These are phyloP conservation scores for Thaumatotibia leucotreta DNA, from an alignment of 1,140 invertebrate genomes.

Conservation along the genomic window DNA sequence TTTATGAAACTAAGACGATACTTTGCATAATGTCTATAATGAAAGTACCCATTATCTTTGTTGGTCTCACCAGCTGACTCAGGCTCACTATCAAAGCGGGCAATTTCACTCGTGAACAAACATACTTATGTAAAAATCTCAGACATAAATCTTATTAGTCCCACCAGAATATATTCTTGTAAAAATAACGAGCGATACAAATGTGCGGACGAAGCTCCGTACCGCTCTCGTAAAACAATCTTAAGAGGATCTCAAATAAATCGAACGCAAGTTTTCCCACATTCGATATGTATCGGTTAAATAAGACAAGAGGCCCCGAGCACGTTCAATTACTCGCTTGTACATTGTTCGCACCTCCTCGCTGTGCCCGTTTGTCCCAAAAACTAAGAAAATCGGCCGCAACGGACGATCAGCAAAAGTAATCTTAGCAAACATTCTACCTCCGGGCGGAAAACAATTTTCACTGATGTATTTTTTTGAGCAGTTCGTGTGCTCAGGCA, in stretches of 20 bases:
- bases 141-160: not conserved
- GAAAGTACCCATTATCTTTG: too few relatives aligned
- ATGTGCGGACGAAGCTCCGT: not conserved
- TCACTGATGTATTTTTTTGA: slow-evolving; percentile 44
- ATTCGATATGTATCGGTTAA: slow-evolving; percentile 8
- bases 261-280: slow-evolving; percentile 13
- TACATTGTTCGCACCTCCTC: slow-evolving; percentile 37
- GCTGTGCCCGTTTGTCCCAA: slow-evolving; percentile 31
- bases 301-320: slow-evolving; percentile 6
- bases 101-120: too few relatives aligned
- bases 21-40: too few relatives aligned
- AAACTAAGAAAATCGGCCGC: slow-evolving; percentile 43
- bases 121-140: not conserved
- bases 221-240: slow-evolving; percentile 1
- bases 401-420: slow-evolving; percentile 39
- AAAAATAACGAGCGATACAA: slow-evolving; percentile 6
- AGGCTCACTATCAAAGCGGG: too few relatives aligned
- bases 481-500: slow-evolving; percentile 25
- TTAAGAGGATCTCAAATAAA: slow-evolving; percentile 14
- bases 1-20: too few relatives aligned
- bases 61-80: too few relatives aligned
- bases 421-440: slow-evolving; percentile 42
- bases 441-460: slow-evolving; percentile 45
- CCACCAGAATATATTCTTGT: not conserved
- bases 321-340: slow-evolving; percentile 23